Conservation (phyloP, 1,140 invertebrate genomes). For the Augochlora pura region DNA sequence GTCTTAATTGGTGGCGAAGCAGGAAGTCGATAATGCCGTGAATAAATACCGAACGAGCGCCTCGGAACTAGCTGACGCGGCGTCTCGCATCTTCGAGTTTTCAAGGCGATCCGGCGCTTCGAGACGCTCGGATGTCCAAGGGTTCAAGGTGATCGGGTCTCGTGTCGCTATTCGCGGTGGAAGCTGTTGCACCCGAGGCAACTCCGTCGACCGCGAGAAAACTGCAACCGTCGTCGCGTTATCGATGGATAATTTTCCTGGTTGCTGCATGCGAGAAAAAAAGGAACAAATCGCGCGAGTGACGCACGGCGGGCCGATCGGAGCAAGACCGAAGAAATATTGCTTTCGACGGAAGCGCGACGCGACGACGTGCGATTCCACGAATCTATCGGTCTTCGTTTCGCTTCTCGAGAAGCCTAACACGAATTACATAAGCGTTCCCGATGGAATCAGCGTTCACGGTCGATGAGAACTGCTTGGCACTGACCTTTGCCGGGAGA, state of each 20-base stretch:
- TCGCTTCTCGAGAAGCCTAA: background rate
- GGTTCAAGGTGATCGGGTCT: conserved; percentile 1
- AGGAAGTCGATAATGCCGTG: background rate
- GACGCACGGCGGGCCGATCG: too few relatives aligned
- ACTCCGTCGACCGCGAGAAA: too few relatives aligned
- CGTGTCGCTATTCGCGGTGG: too few relatives aligned
- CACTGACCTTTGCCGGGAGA: conserved; percentile 10
- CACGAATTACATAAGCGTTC: conserved; percentile 3
- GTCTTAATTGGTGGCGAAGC: background rate
- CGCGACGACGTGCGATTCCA: too few relatives aligned
- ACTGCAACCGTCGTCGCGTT: too few relatives aligned
- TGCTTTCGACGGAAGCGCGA: too few relatives aligned
- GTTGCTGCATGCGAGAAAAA: too few relatives aligned
- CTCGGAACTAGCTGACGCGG: background rate
- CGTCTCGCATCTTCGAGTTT: background rate
- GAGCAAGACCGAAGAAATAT: too few relatives aligned
- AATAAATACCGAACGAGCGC: background rate
- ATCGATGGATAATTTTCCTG: too few relatives aligned
- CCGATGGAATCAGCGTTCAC: background rate
- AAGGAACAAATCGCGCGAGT: too few relatives aligned
- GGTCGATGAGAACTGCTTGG: background rate
- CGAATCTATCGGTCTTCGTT: background rate
- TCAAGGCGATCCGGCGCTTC: background rate
- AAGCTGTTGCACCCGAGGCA: background rate
- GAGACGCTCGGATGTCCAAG: too few relatives aligned